Evolutionary conservation across 2,888 invertebrate species (phyloP), one percentile per base, ranked within the genome.

Genomic region (Platynereis dumerilii): DNA sequence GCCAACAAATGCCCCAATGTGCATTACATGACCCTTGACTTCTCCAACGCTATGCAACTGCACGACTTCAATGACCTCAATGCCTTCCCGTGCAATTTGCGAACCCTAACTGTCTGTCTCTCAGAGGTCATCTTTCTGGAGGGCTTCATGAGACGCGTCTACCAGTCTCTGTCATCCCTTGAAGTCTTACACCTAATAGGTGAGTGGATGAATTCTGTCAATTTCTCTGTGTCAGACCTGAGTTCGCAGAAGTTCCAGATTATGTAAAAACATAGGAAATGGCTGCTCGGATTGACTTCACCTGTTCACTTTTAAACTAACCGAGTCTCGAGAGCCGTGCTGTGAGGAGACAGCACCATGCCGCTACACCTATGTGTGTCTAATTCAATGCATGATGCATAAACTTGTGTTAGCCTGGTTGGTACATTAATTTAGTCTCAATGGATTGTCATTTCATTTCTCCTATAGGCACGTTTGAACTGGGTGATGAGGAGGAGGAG

Each of bases 121-220:
- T 97, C 96, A 0, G 99, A 99, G 85, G 97, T 99, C 72, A 99
- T 99, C 85, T 99, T 99, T 86, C 94, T 99, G 92, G 99, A 99
- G 84, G 99, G 99, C 17, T 99, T 99, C 84, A 97, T 99, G 95
- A 87, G 99, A 73, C 96, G 99, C 86, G 99, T 99, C 71, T 99
- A 99, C 86, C 98, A 98, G 84, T 99, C 98, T 80, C 96, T 99
- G 80, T 98, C 98, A 74, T 98, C 98, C 2, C 86, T 99, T 65
- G 96, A 99, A 87, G 93, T 96, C 63, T 87, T 99, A 61, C 99
- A 99, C 86, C 88, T 99, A 63, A 94, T 99, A 80, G 99, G 94
- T 92, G 72, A 78, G 78, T 68, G 27, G 27, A 58, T 1, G 10
- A n/a, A n/a, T n/a, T n/a, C n/a, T n/a, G n/a, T n/a, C n/a, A n/a